phyloP scores from a whole-genome alignment of 2,888 invertebrate species.

The Linyphia triangularis region DNA sequence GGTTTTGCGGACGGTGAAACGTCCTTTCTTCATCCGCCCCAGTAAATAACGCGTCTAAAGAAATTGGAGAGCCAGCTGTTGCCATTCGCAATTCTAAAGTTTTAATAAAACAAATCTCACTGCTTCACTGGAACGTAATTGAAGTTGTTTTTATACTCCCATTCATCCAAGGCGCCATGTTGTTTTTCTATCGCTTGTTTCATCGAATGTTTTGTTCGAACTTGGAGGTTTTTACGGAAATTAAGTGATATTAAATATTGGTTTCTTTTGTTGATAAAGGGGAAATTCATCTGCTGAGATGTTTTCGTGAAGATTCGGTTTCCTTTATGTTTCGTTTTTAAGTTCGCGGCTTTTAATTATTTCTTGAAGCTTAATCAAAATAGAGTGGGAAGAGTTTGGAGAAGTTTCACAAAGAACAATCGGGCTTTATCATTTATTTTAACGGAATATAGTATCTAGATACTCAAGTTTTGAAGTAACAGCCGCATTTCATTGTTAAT shows the following conservation, averaged over 20 bases:
- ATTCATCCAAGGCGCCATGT: constrained; percentile 26
- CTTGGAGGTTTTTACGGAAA: constrained; percentile 60
- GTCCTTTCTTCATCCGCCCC: constrained; percentile 61
- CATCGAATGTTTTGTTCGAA: constrained; percentile 30
- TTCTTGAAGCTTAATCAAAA: constrained; percentile 8
- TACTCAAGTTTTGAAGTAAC: neutral
- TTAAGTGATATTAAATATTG: constrained; percentile 61
- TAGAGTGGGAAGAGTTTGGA: neutral
- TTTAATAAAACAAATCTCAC: constrained; percentile 72
- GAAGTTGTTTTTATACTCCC: constrained; percentile 51
- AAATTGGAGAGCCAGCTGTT: constrained; percentile 70
- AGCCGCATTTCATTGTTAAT: neutral
- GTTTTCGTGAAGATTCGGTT: neutral
- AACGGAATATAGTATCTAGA: neutral
- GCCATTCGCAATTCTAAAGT: constrained; percentile 69
- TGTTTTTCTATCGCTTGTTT: constrained; percentile 36
- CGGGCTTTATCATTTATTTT: neutral
- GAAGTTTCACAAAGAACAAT: constrained; percentile 1
- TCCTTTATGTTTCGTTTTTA: neutral
- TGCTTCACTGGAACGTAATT: constrained; percentile 64
- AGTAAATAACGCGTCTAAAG: constrained; percentile 68
- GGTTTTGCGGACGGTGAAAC: constrained; percentile 58
- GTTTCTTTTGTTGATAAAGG: constrained; percentile 45
- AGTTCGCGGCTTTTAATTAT: constrained; percentile 36
- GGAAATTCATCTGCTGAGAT: neutral